Evolutionary conservation across 2,797 vertebrate genomes (phyloP), one percentile per base, ranked within the genome.

Genomic region (Synaphobranchus kaupii): DNA sequence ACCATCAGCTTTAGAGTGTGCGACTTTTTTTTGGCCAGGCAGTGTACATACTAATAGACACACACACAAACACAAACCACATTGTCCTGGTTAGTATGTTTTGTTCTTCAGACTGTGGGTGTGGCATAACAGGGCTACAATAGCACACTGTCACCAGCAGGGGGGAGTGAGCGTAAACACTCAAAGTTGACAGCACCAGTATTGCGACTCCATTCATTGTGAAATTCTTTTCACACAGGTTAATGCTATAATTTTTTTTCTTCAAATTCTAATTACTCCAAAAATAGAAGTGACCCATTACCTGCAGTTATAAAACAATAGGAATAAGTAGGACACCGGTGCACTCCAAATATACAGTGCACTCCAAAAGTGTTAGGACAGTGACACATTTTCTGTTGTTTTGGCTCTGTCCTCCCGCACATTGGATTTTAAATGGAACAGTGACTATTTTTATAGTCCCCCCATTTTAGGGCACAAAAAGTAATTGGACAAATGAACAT

Each of bases 71-170:
- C 63, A 25, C 76, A 44, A 48, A 47, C 44, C 34, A 47, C 44
- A 48, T 78, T 47, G 31, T 15, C 25, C 76, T 25, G 76, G 44
- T 80, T 47, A 47, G 76, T 80, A 7, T 25, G 76, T 47, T 63
- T 63, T 20, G 5, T 76, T 13, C 31, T 80, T 8, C 7, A 25
- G 76, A 80, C 76, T 47, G 17, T 73, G 28, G 31, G 1, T 73
- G 68, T 80, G 39, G 44, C 44, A 34, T 1, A 80, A 47, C 76
- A 80, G 76, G 76, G 76, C 76, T 48, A 20, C 76, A 80, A 17
- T 80, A 22, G 76, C 76, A 80, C 44, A 80, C 15, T 48, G 34
- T 47, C 44, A 22, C 76, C 76, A 80, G 39, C 76, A 80, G 76
- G 76, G 34, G 39, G 39, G 34, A 39, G 28, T 76, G 34, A 39